A percentile compares a stretch with the other conserved stretches of the same genome.
These are phyloP conservation scores for Contarinia nasturtii DNA, from an alignment of 1,140 invertebrate genomes.

Conservation along the genomic window DNA sequence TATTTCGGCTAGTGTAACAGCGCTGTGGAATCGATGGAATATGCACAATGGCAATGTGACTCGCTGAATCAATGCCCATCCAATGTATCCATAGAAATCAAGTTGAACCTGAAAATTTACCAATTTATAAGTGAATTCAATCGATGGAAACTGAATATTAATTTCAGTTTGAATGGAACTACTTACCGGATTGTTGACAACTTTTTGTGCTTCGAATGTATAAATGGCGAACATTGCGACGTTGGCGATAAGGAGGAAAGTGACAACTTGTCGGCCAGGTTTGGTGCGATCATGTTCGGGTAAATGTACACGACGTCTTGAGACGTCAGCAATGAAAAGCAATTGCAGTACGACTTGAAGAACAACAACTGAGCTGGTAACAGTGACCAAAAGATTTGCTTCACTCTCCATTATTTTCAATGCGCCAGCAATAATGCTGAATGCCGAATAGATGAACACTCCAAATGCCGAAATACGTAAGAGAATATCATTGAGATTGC, in stretches of 20 bases:
- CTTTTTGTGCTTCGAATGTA: conserved; percentile 90
- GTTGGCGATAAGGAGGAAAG: conserved; percentile 87
- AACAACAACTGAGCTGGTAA: conserved; percentile 69
- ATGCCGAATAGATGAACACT: conserved; percentile 78
- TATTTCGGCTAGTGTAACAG: conserved; percentile 89
- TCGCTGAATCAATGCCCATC: conserved; percentile 87
- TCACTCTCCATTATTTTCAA: conserved; percentile 64
- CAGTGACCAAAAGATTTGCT: conserved; percentile 74
- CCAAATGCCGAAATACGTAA: conserved; percentile 81
- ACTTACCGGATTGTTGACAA: conserved; percentile 68
- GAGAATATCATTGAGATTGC: conserved; percentile 74
- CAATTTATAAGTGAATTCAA: not conserved
- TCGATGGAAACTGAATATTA: not conserved
- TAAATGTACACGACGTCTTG: conserved; percentile 69
- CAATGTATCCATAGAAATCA: conserved; percentile 82
- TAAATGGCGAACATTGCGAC: conserved; percentile 90
- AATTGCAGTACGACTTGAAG: conserved; percentile 76
- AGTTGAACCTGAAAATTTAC: conserved; percentile 41
- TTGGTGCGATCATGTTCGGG: conserved; percentile 83
- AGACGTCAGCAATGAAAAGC: conserved; percentile 87
- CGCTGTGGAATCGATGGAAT: conserved; percentile 93
- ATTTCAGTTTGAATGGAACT: not conserved
- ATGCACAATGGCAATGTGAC: conserved; percentile 88
- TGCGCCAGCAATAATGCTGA: conserved; percentile 80
- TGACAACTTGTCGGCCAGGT: conserved; percentile 85